These are phyloP conservation scores for Triplophysa dalaica DNA, from an alignment of 2,113 vertebrate genomes.

Conservation along the genomic window DNA sequence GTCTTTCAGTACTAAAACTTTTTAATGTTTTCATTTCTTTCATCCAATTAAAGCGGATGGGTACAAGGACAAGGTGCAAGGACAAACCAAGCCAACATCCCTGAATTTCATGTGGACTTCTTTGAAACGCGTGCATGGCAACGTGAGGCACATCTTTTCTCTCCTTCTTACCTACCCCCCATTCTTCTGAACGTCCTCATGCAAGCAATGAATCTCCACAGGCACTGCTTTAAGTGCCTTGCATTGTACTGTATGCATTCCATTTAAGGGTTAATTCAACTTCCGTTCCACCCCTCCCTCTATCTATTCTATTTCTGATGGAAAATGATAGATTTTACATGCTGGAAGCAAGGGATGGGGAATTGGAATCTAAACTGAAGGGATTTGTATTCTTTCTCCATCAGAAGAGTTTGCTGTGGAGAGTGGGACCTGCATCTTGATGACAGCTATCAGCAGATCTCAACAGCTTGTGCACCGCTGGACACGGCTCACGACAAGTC, in stretches of 20 bases:
- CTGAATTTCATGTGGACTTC: neutral
- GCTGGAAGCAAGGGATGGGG: neutral
- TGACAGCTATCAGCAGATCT: slow-evolving; percentile 29
- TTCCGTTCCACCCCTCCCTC: neutral
- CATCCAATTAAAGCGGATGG: neutral
- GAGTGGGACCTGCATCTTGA: slow-evolving; percentile 26
- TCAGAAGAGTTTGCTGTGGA: slow-evolving; percentile 14
- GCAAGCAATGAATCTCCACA: slow-evolving; percentile 58
- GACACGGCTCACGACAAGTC: neutral
- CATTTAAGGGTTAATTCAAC: slow-evolving; percentile 61
- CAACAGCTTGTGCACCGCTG: neutral
- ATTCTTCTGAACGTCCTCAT: slow-evolving; percentile 51
- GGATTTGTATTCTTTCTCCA: slow-evolving; percentile 41
- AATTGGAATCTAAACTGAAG: slow-evolving; percentile 37
- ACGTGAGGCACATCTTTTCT: neutral
- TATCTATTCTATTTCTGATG: slow-evolving; percentile 30
- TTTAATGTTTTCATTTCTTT: too few relatives aligned
- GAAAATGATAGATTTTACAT: slow-evolving; percentile 52
- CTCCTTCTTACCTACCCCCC: neutral
- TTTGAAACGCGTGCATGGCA: neutral
- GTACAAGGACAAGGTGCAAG: neutral
- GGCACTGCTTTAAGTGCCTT: slow-evolving; percentile 57
- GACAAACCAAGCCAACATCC: neutral
- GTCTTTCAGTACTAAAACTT: too few relatives aligned
- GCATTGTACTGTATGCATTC: slow-evolving; percentile 54